Percentiles rank a stretch among this genome's conserved stretches.
phyloP scores from a whole-genome alignment of 2,113 vertebrate genomes.

The Gila orcuttii region DNA sequence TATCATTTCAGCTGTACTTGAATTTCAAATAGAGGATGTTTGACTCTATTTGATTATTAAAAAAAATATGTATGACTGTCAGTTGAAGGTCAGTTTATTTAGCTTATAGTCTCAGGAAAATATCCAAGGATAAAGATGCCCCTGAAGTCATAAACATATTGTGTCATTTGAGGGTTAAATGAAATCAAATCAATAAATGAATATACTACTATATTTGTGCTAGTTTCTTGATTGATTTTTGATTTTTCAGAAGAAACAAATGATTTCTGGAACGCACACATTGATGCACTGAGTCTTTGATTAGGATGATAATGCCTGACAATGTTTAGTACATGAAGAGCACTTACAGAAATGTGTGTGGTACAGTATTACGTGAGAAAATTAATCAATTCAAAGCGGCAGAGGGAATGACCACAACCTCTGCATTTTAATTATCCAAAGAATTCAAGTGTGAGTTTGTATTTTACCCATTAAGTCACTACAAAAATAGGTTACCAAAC shows the following conservation, averaged over 20 bases:
- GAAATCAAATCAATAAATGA: not conserved
- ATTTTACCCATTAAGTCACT: not conserved
- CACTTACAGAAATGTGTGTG: constrained; percentile 12
- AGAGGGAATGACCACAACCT: not conserved
- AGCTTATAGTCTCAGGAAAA: not conserved
- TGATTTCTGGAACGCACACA: not conserved
- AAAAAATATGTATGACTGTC: not conserved
- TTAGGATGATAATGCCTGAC: constrained; percentile 18
- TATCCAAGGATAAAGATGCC: not conserved
- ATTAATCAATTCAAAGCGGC: not conserved
- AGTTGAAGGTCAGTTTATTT: not conserved
- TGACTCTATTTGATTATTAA: not conserved
- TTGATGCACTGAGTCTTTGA: constrained; percentile 39
- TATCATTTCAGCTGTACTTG: not conserved
- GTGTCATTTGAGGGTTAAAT: not conserved
- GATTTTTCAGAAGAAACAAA: not conserved
- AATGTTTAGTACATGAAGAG: constrained; percentile 18
- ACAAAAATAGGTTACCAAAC: not conserved
- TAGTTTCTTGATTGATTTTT: too few species aligned
- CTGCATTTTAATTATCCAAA: constrained; percentile 27
- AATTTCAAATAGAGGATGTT: not conserved
- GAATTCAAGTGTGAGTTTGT: not conserved
- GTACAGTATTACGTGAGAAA: not conserved
- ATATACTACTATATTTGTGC: not conserved
- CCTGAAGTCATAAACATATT: not conserved